Base-by-base conservation (phyloP, 1,140 invertebrate species). In the Papilio polytes region DNA sequence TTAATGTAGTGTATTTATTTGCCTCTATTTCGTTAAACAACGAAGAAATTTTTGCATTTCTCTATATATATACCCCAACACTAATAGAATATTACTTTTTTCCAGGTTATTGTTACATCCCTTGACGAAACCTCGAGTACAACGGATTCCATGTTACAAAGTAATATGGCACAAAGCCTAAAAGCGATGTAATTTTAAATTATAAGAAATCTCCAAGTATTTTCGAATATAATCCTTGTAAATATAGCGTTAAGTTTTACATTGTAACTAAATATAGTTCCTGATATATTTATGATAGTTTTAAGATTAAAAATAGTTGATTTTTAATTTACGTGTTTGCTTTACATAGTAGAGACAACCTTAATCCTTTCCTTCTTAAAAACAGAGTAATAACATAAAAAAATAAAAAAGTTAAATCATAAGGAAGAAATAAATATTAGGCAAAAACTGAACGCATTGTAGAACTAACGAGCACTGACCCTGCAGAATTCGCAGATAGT, bases 181-280 rank as follows among this genome's bases (percentile, higher is more conserved):
- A 92, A 89, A 87, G 86, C 83, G 72, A 84, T 87, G 80, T 92
- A 84, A 90, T 31, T 80, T 12, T 63, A 78, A 36, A 7, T 0
- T 70, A 8, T 74, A 53, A 44, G 48, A 82, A 82, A 85, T 86
- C 81, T 85, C 82, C 79, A 84, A 88, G 83, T 88, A 88, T 88
- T 89, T 84, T 89, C 80, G 76, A 88, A 86, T 88, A 86, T 83
- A 85, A 87, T 84, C 76, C 48, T 80, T 92, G 89, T 92, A 90
- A 84, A 91, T 90, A 91, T 88, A 87, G 79, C 53, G 70, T 70
- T 81, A 83, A 73, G 76, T 83, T 84, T 79, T 85, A 76, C 56
- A 63, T 51, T 53, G 72, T 80, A 83, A 79, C 46, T 80, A 80
- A 70, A n/a, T 84, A 53, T 82, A 63, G 74, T 76, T 76, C 41